Percentiles rank a stretch among this genome's conserved stretches.
These are phyloP conservation scores for Pararge aegeria DNA, from an alignment of 1,140 invertebrate genomes.

Conservation along the genomic window DNA sequence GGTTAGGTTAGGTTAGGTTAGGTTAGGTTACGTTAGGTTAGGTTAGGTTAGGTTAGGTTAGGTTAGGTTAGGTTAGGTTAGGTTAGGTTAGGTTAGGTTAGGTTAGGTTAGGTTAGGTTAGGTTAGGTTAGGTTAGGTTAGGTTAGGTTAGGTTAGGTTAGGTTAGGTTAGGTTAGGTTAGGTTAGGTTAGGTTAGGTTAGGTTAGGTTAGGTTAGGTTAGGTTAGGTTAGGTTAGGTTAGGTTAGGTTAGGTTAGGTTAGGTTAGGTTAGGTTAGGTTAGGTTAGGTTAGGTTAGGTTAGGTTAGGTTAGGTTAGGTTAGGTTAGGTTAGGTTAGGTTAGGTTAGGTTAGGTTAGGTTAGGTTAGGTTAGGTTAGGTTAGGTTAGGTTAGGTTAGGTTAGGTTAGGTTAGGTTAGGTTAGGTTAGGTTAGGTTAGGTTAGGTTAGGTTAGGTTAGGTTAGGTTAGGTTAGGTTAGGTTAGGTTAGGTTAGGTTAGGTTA, in stretches of 20 bases:
- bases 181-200: slow-evolving; percentile 15
- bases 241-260: slow-evolving; percentile 15
- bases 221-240: slow-evolving; percentile 14
- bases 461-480: slow-evolving; percentile 8
- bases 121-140: slow-evolving; percentile 18
- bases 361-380: slow-evolving; percentile 14
- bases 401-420: slow-evolving; percentile 14
- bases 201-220: slow-evolving; percentile 14
- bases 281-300: slow-evolving; percentile 14
- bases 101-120: slow-evolving; percentile 16
- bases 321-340: slow-evolving; percentile 14
- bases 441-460: slow-evolving; percentile 10
- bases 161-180: slow-evolving; percentile 18
- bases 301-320: slow-evolving; percentile 14
- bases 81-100: slow-evolving; percentile 14
- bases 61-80: slow-evolving; percentile 14
- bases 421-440: slow-evolving; percentile 14
- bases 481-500: slow-evolving; percentile 8
- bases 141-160: slow-evolving; percentile 18
- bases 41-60: slow-evolving; percentile 11
- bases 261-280: slow-evolving; percentile 14
- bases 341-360: slow-evolving; percentile 14
- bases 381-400: slow-evolving; percentile 14
- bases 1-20: slow-evolving; percentile 15
- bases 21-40: slow-evolving; percentile 14